These are phyloP conservation scores for Troides oblongomaculatus DNA, from an alignment of 2,888 invertebrate genomes.

Conservation along the genomic window DNA sequence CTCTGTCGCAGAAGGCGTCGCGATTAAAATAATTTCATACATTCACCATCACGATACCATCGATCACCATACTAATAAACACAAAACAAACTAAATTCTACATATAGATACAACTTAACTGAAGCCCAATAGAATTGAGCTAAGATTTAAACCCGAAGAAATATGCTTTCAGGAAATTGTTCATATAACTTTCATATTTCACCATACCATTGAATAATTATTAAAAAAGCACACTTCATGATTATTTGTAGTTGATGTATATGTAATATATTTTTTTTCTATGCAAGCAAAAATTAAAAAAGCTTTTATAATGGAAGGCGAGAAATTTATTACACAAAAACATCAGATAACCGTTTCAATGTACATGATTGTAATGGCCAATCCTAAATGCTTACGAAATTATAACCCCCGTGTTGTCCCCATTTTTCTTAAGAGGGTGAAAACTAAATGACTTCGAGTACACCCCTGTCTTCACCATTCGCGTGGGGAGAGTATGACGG, in stretches of 20 bases:
- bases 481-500: conserved; percentile 70
- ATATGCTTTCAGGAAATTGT: too few species aligned
- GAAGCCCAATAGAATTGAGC: too few species aligned
- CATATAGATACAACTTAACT: too few species aligned
- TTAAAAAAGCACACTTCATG: too few species aligned
- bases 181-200: too few species aligned
- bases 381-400: conserved; percentile 25
- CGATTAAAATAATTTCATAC: conserved; percentile 68
- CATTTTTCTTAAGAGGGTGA: conserved; percentile 66
- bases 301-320: neutral
- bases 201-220: too few species aligned
- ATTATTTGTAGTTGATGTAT: too few species aligned
- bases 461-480: conserved; percentile 71
- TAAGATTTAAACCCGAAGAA: too few species aligned
- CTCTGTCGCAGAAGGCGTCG: conserved; percentile 58
- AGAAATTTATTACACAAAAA: neutral
- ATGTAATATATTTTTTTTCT: neutral
- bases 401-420: conserved; percentile 36
- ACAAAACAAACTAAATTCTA: neutral
- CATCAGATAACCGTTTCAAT: conserved; percentile 39
- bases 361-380: conserved; percentile 35
- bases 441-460: conserved; percentile 68
- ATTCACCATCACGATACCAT: conserved; percentile 61
- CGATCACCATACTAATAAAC: conserved; percentile 45
- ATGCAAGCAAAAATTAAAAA: neutral